Base-by-base conservation (phyloP, 2,888 invertebrate genomes). In the Hydrotaea diabolus region DNA sequence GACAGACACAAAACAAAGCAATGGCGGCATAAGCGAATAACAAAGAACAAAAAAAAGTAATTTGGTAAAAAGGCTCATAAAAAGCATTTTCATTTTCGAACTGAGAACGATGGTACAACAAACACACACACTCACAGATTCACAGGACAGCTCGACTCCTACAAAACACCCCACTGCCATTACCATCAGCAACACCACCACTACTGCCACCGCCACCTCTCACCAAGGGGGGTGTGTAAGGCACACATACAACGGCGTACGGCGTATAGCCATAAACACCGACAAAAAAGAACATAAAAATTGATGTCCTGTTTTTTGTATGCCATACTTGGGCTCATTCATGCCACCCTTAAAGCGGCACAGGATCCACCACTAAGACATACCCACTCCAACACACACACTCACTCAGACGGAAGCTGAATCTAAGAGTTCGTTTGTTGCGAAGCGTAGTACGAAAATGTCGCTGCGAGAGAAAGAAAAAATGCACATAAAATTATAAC, bases 21-120 rank as follows among this genome's bases (percentile, higher is more conserved):
- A 66, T 74, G 71, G 15, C 46, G 71, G 43, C 62, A 59, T 59
- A 75, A 39, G 8, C 36, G 23, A 59, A 59, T 62, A 46, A 75
- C 57, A 75, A 75, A 75, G 26, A 43, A 26, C 43, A 2, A 46
- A 46, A 11, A 80, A 82, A 80, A 81, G 81, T 83, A 87, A 87
- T 87, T 87, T 86, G 55, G 71, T 87, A 87, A 87, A 87, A 87
- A 87, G 87, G 86, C 84, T 82, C 87, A 85, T 87, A 87, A 87
- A 87, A 87, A 87, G 86, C 85, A 86, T 86, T 84, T 64, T 55
- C 83, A 85, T 82, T 82, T 62, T 79, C 82, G 49, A 78, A 82
- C 74, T 62, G 36, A 81, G 82, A 84, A 79, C 53, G 57, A 71
- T 31, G 31, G 31, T 2, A 7, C 3, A 31, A 31, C 2, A 39